phyloP scores from a whole-genome alignment of 23 tunicate genomes.

The Styela clava region DNA sequence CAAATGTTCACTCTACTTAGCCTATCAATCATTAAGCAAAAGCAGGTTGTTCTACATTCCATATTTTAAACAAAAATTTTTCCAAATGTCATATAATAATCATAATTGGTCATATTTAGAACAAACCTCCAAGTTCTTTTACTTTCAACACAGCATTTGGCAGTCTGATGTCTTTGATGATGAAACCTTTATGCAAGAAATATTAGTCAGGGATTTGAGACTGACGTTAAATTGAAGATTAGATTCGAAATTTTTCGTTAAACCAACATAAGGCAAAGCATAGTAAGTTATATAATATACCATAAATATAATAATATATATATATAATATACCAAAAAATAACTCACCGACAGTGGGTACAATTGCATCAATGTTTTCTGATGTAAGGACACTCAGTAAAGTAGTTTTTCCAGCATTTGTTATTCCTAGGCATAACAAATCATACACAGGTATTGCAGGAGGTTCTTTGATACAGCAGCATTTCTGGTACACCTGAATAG shows the following conservation, averaged over 20 bases:
- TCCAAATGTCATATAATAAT: too few species aligned
- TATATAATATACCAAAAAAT: not conserved
- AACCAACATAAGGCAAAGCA: too few species aligned
- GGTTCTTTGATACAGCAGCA: slow-evolving; percentile 62
- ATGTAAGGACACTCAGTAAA: slow-evolving; percentile 37
- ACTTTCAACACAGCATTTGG: slow-evolving; percentile 53
- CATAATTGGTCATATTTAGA: too few species aligned
- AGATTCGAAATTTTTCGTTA: too few species aligned
- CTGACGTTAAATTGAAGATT: too few species aligned
- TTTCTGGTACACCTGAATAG: not conserved
- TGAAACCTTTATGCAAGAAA: slow-evolving; percentile 56
- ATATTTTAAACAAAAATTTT: too few species aligned
- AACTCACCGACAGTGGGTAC: slow-evolving; percentile 69
- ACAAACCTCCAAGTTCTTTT: slow-evolving; percentile 72
- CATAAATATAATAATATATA: not conserved
- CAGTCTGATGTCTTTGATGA: slow-evolving; percentile 48
- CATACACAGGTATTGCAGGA: slow-evolving; percentile 29
- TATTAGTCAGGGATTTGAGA: too few species aligned
- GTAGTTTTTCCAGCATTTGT: slow-evolving; percentile 84
- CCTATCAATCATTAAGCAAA: too few species aligned
- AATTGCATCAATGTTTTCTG: slow-evolving; percentile 64
- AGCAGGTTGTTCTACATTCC: too few species aligned
- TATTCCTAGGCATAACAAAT: slow-evolving; percentile 63
- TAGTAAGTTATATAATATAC: too few species aligned
- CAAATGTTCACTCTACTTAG: too few species aligned